phyloP scores from a whole-genome alignment of 1,140 invertebrate genomes.

The Cherax quadricarinatus region DNA sequence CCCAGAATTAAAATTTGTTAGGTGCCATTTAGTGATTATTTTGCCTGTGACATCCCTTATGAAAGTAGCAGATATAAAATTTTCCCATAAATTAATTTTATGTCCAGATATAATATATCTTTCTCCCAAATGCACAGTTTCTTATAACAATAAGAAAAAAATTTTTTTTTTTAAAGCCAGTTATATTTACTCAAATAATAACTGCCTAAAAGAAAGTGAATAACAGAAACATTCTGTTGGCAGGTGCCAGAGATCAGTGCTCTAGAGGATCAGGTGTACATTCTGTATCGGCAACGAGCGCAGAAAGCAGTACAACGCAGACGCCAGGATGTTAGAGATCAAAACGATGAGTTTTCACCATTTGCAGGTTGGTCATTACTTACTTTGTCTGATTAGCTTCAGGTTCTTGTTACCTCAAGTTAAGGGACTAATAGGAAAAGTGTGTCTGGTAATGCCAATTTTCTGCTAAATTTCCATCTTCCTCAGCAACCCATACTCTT shows the following conservation, averaged over 20 bases:
- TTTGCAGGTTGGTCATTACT: constrained; percentile 56
- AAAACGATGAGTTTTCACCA: constrained; percentile 88
- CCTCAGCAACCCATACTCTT: no score
- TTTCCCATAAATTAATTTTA: not conserved
- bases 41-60: not conserved
- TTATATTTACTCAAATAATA: not conserved
- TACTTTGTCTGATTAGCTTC: not conserved
- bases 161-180: not conserved
- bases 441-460: no score
- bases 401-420: no score
- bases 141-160: not conserved
- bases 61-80: not conserved
- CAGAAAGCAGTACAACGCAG: constrained; percentile 87
- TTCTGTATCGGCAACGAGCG: constrained; percentile 84
- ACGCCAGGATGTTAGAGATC: constrained; percentile 93
- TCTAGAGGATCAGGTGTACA: constrained; percentile 87
- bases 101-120: not conserved
- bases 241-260: constrained; percentile 87
- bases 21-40: not conserved
- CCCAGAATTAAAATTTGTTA: no score
- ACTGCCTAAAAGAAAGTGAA: not conserved
- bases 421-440: no score
- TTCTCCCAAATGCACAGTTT: constrained; percentile 4
- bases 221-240: constrained; percentile 75
- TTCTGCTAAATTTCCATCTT: no score